Base-by-base conservation (phyloP, 2,888 invertebrate species). In the Theristus sp. region DNA sequence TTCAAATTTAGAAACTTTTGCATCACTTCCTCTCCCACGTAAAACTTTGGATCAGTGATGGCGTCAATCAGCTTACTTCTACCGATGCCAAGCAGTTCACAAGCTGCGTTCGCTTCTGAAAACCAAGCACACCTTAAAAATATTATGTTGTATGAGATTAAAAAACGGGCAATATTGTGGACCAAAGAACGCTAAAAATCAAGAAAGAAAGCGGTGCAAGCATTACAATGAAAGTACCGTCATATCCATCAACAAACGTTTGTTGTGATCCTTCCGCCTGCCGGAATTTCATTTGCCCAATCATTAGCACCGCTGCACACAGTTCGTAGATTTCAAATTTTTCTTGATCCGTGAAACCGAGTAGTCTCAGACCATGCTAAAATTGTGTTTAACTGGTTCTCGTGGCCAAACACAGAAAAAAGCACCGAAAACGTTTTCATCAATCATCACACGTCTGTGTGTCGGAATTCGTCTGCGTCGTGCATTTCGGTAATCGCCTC, bases 21-120 rank as follows among this genome's bases (percentile, higher is more conserved):
- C 56, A 78, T 78, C 61, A 70, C 70, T 62, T 77, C 77, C 52
- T 70, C 75, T 31, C 78, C 78, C 29, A 72, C 68, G 67, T 76
- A 76, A 60, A 78, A 76, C 65, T 74, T 77, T 28, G 78, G 78
- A 64, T 76, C 76, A 49, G 77, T 70, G 59, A 78, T 67, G 60
- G 74, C 73, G 66, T 76, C 75, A 57, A 77, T 66, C 6, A 71
- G 64, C 47, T 65, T 61, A 17, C 62, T 60, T 24, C 65, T 61
- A 29, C 64, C 66, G 47, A 71, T 60, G 59, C 66, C 65, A 20
- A 70, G 60, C 26, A 69, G 59, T 30, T 66, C 65, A 25, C 68
- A 66, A 13, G 67, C 68, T 30, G 61, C 64, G n/a, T 67, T 66
- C 49, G 70, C 62, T 59, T 71, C 71, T 68, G 61, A 1, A 38